Conservation (phyloP, 2,797 vertebrate genomes). For the Nyctalus aviator region DNA sequence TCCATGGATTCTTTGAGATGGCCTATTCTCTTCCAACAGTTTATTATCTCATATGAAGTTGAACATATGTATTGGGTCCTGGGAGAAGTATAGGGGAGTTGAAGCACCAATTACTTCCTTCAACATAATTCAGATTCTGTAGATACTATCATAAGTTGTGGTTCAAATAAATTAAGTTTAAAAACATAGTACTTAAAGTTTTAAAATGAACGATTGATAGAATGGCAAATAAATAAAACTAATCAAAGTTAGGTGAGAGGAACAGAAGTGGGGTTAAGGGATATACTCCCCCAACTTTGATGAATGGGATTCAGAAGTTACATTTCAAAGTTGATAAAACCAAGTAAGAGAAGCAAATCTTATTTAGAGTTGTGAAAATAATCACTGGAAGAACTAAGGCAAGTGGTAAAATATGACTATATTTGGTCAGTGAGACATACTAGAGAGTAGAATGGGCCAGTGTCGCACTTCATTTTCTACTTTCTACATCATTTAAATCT, state of each 20-base stretch:
- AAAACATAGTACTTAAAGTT: constrained; percentile 32
- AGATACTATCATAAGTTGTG: neutral
- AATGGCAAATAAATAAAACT: constrained; percentile 44
- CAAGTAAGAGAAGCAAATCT: neutral
- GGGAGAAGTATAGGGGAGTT: neutral
- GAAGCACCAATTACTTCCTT: neutral
- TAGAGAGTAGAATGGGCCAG: neutral
- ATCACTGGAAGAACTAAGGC: neutral
- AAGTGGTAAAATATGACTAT: neutral
- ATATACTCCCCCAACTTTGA: constrained; percentile 9
- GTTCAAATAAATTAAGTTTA: neutral
- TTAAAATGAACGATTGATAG: neutral
- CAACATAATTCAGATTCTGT: neutral
- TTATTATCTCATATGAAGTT: neutral
- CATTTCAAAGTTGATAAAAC: constrained; percentile 3
- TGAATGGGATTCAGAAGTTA: neutral
- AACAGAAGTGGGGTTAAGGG: neutral
- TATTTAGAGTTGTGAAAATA: neutral
- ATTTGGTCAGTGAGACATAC: neutral
- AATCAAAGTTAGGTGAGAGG: neutral
- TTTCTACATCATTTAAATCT: neutral
- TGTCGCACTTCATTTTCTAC: neutral
- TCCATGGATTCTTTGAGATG: neutral
- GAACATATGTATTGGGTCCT: neutral
- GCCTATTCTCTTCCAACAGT: neutral